Evolutionary conservation across 2,113 vertebrate genomes (phyloP), one percentile per base, ranked within the genome.

Genomic region (Thalassarche chlororhynchos): DNA sequence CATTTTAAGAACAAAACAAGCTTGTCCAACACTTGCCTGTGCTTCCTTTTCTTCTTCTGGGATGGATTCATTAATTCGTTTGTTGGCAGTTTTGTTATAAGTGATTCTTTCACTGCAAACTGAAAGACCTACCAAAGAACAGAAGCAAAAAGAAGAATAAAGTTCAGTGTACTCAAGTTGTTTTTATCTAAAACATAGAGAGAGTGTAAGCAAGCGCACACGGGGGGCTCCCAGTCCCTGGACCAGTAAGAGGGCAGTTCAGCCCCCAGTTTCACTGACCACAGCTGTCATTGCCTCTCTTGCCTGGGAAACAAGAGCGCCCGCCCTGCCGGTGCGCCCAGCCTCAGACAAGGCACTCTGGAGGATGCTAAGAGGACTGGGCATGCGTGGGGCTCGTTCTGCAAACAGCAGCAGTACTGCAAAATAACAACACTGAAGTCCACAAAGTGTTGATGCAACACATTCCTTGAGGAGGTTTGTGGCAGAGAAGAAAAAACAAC

Each of bases 21-120:
- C 85, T 94, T 78, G 91, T 83, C 84, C 75, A 42, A 66, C 60
- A 74, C 98, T 97, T 98, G 98, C 99, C 99, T 99, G 98, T 99
- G 99, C 93, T 99, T 99, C 94, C 99, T 98, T 97, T 99, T 99
- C 97, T 99, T 99, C 98, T 99, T 99, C 94, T 99, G 99, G 8
- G 99, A 99, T 3, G 99, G 99, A 95, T 99, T 99, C 97, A 99
- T 99, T 83, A 99, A 98, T 88, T 99, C 99, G 10, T 99, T 99
- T 52, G 99, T 97, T 58, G 99, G 99, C 52, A 99, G 98, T 52
- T 99, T 99, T 6, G 99, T 99, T 95, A 99, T 99, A 87, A 99
- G 98, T 1, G 98, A 99, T 89, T 99, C 99, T 97, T 99, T 99
- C 87, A 99, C 99, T 3, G 99, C 99, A 98, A 99, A 99, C 97